Percentiles rank a stretch among this genome's conserved stretches.
Evolutionary conservation across 1,140 invertebrate species (phyloP).

Genomic region (Trypoxylus dichotomus): DNA sequence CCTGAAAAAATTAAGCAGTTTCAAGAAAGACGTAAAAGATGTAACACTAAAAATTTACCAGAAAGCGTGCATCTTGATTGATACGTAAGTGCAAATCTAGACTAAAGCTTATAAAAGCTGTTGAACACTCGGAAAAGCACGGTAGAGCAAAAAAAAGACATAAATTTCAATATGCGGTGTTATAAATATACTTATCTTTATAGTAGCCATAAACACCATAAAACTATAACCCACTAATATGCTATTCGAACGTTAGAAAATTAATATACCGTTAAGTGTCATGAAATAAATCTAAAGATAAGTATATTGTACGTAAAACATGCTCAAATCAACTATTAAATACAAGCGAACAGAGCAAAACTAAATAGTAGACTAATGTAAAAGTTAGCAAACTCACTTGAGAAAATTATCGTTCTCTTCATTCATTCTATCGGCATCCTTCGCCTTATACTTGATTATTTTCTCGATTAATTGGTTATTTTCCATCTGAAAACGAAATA

Average conservation of each 20-base stretch:
- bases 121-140: not conserved
- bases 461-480: conserved; percentile 84
- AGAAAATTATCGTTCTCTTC: conserved; percentile 92
- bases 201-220: not conserved
- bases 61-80: not conserved
- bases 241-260: not conserved
- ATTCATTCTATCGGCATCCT: conserved; percentile 92
- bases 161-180: not conserved
- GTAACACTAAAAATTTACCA: conserved; percentile 26
- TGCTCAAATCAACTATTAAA: not conserved
- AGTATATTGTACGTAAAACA: not conserved
- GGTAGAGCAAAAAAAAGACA: not conserved
- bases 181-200: not conserved
- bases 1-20: conserved; percentile 70
- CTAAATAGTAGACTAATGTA: not conserved
- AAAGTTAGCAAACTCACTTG: conserved; percentile 62
- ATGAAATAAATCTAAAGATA: not conserved
- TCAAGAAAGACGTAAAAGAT: conserved; percentile 46
- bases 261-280: not conserved
- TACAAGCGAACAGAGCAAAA: not conserved
- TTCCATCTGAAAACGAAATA: conserved; percentile 71
- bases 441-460: conserved; percentile 87
- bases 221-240: not conserved
- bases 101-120: not conserved
- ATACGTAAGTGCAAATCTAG: not conserved